Evolutionary conservation across 2,888 invertebrate species (phyloP).

Genomic region (Polydesmus complanatus): DNA sequence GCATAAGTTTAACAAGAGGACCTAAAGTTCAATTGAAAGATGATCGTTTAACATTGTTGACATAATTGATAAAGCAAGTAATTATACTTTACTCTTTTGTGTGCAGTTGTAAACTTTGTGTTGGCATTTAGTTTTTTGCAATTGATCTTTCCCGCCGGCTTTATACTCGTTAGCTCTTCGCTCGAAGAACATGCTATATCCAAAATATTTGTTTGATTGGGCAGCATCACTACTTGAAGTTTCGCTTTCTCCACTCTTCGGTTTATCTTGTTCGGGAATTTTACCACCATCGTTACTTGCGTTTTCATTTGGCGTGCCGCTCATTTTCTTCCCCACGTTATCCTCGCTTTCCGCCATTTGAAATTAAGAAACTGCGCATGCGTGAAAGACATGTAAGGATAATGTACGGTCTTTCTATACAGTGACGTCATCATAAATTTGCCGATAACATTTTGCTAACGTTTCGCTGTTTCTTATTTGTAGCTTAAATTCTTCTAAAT

Average conservation of each 20-base stretch:
- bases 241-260: too few relatives aligned
- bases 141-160: slow-evolving; percentile 51
- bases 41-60: slow-evolving; percentile 19
- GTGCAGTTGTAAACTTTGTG: slow-evolving; percentile 59
- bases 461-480: too few relatives aligned
- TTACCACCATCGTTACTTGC: not conserved
- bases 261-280: not conserved
- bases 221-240: too few relatives aligned
- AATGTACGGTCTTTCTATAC: too few relatives aligned
- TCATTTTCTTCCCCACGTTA: too few relatives aligned
- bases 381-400: too few relatives aligned
- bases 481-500: too few relatives aligned
- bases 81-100: slow-evolving; percentile 39
- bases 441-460: too few relatives aligned
- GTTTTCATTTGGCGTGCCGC: not conserved
- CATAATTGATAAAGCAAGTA: slow-evolving; percentile 1
- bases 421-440: too few relatives aligned
- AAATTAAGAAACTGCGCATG: too few relatives aligned
- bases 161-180: slow-evolving; percentile 47
- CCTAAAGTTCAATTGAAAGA: slow-evolving; percentile 34
- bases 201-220: not conserved
- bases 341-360: not conserved
- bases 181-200: slow-evolving; percentile 42
- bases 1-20: slow-evolving; percentile 68
- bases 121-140: slow-evolving; percentile 65